Conservation (phyloP, 2,797 vertebrate genomes). For the Enteromius unitaeniatus region DNA sequence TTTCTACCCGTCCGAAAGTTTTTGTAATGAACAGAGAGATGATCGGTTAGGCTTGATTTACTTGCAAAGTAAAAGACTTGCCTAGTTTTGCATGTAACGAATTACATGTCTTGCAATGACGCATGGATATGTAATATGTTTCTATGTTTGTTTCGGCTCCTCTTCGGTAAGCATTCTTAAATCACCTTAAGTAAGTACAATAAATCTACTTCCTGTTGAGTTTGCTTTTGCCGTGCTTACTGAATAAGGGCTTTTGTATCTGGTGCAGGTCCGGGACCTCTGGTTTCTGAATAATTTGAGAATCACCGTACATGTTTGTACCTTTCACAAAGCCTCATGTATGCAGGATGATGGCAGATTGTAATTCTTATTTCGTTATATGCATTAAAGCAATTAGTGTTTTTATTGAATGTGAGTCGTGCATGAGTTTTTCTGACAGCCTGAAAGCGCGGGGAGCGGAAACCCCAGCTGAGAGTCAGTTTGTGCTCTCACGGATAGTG, state of each 20-base stretch:
- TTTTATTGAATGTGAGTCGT: constrained; percentile 1
- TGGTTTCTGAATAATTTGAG: constrained; percentile 10
- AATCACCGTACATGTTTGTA: neutral
- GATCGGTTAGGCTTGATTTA: constrained; percentile 7
- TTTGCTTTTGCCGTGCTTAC: constrained; percentile 21
- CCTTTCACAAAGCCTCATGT: constrained; percentile 3
- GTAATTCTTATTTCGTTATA: neutral
- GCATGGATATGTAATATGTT: constrained; percentile 14
- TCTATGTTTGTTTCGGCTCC: neutral
- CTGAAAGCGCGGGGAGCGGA: constrained; percentile 10
- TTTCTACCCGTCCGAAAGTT: neutral
- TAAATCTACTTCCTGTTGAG: neutral
- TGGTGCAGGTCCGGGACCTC: constrained; percentile 14
- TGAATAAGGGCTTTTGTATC: constrained; percentile 41
- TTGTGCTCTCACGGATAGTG: constrained; percentile 19
- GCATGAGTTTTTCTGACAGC: neutral
- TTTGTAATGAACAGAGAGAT: neutral
- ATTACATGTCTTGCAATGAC: constrained; percentile 16
- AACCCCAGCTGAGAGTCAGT: constrained; percentile 22
- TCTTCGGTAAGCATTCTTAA: constrained; percentile 32
- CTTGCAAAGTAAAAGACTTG: constrained; percentile 46
- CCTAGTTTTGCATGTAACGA: constrained; percentile 41
- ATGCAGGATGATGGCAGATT: constrained; percentile 16
- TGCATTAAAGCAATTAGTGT: constrained; percentile 26
- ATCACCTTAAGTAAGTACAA: neutral